Conservation (phyloP, 2,113 vertebrate genomes). For the Tragelaphus strepsiceros region DNA sequence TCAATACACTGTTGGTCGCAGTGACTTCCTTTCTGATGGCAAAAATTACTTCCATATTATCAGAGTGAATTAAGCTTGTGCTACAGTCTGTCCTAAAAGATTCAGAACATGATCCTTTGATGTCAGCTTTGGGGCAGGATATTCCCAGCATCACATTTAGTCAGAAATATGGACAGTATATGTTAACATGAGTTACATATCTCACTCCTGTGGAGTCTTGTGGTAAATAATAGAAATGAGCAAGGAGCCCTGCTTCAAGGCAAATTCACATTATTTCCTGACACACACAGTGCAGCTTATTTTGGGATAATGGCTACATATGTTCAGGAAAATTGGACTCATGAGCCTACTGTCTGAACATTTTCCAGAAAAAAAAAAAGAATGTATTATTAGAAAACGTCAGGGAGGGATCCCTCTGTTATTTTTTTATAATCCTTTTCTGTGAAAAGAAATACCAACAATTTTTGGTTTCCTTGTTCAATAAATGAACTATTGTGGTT, state of each 20-base stretch:
- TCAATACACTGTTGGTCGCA: not conserved
- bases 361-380: conserved; percentile 13
- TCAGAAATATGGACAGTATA: conserved; percentile 9
- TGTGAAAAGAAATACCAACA: conserved; percentile 29
- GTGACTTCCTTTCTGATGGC: not conserved
- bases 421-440: conserved; percentile 14
- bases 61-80: not conserved
- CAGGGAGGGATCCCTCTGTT: not conserved
- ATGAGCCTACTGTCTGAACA: conserved; percentile 16
- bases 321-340: conserved; percentile 50
- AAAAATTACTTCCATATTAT: conserved; percentile 22
- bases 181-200: conserved; percentile 13
- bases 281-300: conserved; percentile 42
- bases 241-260: not conserved
- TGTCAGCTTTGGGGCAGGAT: conserved; percentile 27
- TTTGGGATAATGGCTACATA: conserved; percentile 48
- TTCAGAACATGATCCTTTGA: conserved; percentile 43
- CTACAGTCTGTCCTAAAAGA: not conserved
- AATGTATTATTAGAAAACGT: conserved; percentile 33
- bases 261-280: conserved; percentile 20
- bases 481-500: not conserved
- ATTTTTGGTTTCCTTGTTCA: conserved; percentile 33
- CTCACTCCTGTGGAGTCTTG: not conserved
- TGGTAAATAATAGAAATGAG: conserved; percentile 27
- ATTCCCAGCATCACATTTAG: conserved; percentile 40